phyloP scores from a whole-genome alignment of 2,113 vertebrate species.

The Australoheros scitulus region DNA sequence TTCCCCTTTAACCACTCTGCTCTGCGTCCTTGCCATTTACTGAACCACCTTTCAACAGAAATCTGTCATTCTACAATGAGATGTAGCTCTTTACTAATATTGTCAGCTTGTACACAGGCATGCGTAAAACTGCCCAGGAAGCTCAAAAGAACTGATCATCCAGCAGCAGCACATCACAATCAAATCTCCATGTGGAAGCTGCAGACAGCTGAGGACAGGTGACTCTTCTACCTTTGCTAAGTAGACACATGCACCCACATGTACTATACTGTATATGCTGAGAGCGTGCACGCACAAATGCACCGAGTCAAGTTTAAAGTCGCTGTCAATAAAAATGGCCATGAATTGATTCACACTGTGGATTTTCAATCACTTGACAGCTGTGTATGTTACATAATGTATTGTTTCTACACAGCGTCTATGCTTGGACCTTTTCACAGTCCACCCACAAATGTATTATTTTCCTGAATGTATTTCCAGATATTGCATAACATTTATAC shows the following conservation, averaged over 20 bases:
- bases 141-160: constrained; percentile 21
- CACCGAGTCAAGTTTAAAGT: neutral
- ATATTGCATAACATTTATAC: constrained; percentile 67
- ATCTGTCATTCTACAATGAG: neutral
- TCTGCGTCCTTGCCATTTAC: neutral
- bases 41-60: neutral
- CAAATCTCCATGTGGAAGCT: constrained; percentile 24
- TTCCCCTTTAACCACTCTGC: neutral
- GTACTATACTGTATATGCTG: neutral
- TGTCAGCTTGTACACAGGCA: neutral
- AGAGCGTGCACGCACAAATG: neutral
- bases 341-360: constrained; percentile 1
- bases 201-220: constrained; percentile 26
- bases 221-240: neutral
- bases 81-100: neutral
- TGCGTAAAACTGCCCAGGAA: neutral
- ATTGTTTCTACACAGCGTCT: constrained; percentile 54
- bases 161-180: constrained; percentile 10
- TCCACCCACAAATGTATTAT: constrained; percentile 72
- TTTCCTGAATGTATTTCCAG: constrained; percentile 71
- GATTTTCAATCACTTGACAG: constrained; percentile 29
- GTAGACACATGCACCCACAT: neutral
- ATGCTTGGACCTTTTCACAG: constrained; percentile 52
- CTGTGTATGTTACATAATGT: constrained; percentile 55
- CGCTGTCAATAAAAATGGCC: neutral